Percentiles rank a stretch among this genome's conserved stretches.
Conservation (phyloP, 2,113 vertebrate genomes). For the Rhizomys pruinosus region DNA sequence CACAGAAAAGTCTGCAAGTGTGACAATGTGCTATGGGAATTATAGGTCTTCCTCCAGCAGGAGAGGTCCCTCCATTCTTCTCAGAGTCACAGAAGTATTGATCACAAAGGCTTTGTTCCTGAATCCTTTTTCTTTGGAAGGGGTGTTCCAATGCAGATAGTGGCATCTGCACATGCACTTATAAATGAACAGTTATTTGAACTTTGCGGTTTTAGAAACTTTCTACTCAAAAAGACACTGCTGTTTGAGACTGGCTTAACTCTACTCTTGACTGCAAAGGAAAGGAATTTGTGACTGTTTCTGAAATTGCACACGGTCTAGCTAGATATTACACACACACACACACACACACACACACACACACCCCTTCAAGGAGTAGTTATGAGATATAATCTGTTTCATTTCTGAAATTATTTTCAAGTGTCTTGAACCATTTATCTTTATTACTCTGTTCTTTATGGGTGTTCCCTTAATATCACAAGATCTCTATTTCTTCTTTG, state of each 20-base stretch:
- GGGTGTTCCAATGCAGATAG: not conserved
- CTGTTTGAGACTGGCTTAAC: slow-evolving; percentile 37
- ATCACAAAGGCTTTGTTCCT: slow-evolving; percentile 45
- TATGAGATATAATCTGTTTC: no score
- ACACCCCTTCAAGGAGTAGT: not conserved
- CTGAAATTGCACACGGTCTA: not conserved
- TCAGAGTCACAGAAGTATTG: not conserved
- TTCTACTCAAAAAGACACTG: slow-evolving; percentile 43
- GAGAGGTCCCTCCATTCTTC: not conserved
- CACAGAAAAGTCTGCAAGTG: not conserved
- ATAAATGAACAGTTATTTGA: slow-evolving; percentile 40
- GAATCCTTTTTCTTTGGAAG: slow-evolving; percentile 37
- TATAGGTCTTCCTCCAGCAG: not conserved
- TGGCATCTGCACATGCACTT: slow-evolving; percentile 32
- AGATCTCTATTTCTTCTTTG: not conserved
- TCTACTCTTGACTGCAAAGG: not conserved
- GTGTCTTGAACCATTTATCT: slow-evolving; percentile 8
- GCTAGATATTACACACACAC: not conserved
- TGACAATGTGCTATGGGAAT: not conserved
- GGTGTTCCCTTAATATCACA: not conserved
- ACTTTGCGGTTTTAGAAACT: not conserved
- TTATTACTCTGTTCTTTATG: not conserved
- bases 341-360: not conserved
- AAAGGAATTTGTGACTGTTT: not conserved
- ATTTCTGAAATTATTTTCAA: slow-evolving; percentile 32